Percentiles rank a stretch among this genome's conserved stretches.
phyloP scores from a whole-genome alignment of 2,797 vertebrate genomes.

The Thamnophis elegans region DNA sequence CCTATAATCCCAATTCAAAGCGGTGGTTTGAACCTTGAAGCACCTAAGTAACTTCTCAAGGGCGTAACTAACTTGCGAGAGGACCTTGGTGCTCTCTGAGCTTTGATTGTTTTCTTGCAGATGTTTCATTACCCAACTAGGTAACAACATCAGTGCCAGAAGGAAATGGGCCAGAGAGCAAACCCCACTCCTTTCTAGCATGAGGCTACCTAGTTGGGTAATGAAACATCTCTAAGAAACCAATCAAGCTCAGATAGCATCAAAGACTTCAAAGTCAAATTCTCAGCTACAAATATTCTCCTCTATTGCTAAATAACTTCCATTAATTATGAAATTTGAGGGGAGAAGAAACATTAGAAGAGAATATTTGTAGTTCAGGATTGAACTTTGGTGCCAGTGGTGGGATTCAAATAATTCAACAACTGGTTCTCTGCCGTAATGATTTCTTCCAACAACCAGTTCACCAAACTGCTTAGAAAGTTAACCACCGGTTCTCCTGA shows the following conservation, averaged over 20 bases:
- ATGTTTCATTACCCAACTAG: background rate
- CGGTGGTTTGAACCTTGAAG: background rate
- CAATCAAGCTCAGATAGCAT: background rate
- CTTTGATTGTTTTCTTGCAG: background rate
- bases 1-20: background rate
- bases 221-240: background rate
- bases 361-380: too few species aligned
- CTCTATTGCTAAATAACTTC: background rate
- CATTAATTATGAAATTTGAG: background rate
- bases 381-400: too few species aligned
- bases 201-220: background rate
- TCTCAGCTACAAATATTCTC: too few species aligned
- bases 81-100: background rate
- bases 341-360: background rate
- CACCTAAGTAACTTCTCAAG: background rate
- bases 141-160: background rate
- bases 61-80: background rate
- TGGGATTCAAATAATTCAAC: too few species aligned
- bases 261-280: background rate
- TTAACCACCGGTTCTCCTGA: too few species aligned
- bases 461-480: too few species aligned
- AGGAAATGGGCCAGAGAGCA: background rate
- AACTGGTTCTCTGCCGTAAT: too few species aligned
- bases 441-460: too few species aligned
- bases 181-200: background rate